Percentiles rank a stretch among this genome's conserved stretches.
phyloP scores from a whole-genome alignment of 2,797 vertebrate genomes.

The Harpagifer antarcticus region DNA sequence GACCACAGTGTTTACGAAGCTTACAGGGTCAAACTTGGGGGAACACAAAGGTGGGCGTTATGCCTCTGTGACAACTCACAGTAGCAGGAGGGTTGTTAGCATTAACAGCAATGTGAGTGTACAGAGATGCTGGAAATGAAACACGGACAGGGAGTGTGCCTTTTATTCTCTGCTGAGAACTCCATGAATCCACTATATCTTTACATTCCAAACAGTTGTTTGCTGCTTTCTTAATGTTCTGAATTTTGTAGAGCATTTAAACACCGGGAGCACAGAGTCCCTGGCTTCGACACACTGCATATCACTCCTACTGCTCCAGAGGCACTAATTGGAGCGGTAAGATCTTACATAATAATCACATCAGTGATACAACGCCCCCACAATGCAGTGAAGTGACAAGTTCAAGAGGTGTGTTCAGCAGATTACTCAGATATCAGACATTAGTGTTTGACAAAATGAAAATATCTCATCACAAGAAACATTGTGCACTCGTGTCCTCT shows the following conservation, averaged over 20 bases:
- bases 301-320: slow-evolving; percentile 13
- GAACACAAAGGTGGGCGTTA: too few species aligned
- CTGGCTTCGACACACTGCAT: neutral
- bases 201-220: too few species aligned
- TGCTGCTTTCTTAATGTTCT: too few species aligned
- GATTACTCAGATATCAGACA: slow-evolving; percentile 42
- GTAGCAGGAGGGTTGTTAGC: too few species aligned
- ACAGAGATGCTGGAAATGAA: too few species aligned
- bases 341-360: slow-evolving; percentile 51
- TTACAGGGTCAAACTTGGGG: too few species aligned
- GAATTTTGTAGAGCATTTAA: neutral
- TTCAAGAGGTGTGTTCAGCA: slow-evolving; percentile 40
- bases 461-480: slow-evolving; percentile 20
- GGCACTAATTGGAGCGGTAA: slow-evolving; percentile 22
- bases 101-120: too few species aligned
- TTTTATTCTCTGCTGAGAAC: too few species aligned
- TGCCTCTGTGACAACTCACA: too few species aligned
- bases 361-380: slow-evolving; percentile 43
- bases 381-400: slow-evolving; percentile 35
- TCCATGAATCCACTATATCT: too few species aligned
- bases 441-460: slow-evolving; percentile 24
- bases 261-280: slow-evolving; percentile 1
- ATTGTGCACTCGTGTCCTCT: neutral
- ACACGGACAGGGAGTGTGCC: too few species aligned
- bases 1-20: too few species aligned